Evolutionary conservation across 2,888 invertebrate species (phyloP).

Genomic region (Agrotis ipsilon): DNA sequence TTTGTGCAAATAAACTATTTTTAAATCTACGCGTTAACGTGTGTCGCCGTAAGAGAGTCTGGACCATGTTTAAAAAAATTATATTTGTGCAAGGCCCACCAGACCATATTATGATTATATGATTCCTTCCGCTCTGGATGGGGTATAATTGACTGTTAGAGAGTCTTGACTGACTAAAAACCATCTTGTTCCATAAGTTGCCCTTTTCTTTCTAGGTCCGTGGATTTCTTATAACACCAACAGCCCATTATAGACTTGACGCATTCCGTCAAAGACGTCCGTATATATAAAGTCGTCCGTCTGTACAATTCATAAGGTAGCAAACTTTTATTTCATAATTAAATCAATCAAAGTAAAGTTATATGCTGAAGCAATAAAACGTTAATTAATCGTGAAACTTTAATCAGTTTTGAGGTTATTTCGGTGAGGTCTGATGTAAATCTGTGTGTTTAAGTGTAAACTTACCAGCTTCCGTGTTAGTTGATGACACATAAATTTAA

Average conservation of each 20-base stretch:
- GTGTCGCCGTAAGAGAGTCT: no score
- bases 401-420: slow-evolving; percentile 62
- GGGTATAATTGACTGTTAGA: no score
- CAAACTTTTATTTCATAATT: slow-evolving; percentile 59
- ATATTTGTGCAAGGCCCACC: no score
- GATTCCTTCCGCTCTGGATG: no score
- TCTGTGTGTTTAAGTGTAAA: background rate
- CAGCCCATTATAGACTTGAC: background rate
- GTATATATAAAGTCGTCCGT: background rate
- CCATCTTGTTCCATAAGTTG: no score
- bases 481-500: slow-evolving; percentile 6
- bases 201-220: no score
- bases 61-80: no score
- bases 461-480: slow-evolving; percentile 15
- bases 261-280: background rate
- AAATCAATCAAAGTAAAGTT: slow-evolving; percentile 57
- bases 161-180: no score
- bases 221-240: background rate
- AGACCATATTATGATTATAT: no score
- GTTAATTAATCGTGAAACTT: slow-evolving; percentile 64
- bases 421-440: slow-evolving; percentile 41
- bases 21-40: no score
- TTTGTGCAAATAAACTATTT: no score
- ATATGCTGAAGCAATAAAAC: slow-evolving; percentile 52
- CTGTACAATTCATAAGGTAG: background rate